Percentiles rank a stretch among this genome's conserved stretches.
phyloP scores from a whole-genome alignment of 2,888 invertebrate genomes.

The Chorisops tibialis region DNA sequence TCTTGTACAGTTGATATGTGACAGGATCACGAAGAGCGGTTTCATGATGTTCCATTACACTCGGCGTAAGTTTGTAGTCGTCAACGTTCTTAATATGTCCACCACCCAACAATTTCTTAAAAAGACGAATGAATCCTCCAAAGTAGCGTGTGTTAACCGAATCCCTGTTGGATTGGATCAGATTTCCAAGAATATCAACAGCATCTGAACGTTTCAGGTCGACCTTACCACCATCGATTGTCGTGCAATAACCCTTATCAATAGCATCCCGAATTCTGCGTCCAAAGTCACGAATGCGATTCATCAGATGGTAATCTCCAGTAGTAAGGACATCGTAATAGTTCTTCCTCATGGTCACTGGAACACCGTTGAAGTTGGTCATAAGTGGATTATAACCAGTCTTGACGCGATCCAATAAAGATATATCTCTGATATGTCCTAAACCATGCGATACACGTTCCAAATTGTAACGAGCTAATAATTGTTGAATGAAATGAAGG shows the following conservation, averaged over 20 bases:
- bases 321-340: slow-evolving; percentile 55
- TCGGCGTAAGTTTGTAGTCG: slow-evolving; percentile 52
- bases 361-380: slow-evolving; percentile 62
- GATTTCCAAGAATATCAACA: slow-evolving; percentile 54
- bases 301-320: slow-evolving; percentile 43
- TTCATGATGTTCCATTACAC: slow-evolving; percentile 61
- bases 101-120: slow-evolving; percentile 4
- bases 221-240: slow-evolving; percentile 39
- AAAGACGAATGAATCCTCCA: not conserved
- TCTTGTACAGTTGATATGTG: slow-evolving; percentile 66
- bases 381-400: slow-evolving; percentile 64
- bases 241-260: slow-evolving; percentile 52
- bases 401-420: slow-evolving; percentile 55
- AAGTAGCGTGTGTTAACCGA: slow-evolving; percentile 14
- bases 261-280: slow-evolving; percentile 54
- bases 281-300: slow-evolving; percentile 51
- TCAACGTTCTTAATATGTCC: slow-evolving; percentile 15
- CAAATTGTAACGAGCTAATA: slow-evolving; percentile 70
- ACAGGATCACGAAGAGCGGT: slow-evolving; percentile 66
- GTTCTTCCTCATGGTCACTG: slow-evolving; percentile 62
- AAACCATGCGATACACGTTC: slow-evolving; percentile 70
- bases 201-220: slow-evolving; percentile 50
- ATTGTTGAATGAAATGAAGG: slow-evolving; percentile 65
- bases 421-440: slow-evolving; percentile 62
- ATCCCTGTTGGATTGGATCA: slow-evolving; percentile 54